A percentile compares a stretch with the other conserved stretches of the same genome.
Conservation (phyloP, 2,888 invertebrate species). For the Rhingia campestris region DNA sequence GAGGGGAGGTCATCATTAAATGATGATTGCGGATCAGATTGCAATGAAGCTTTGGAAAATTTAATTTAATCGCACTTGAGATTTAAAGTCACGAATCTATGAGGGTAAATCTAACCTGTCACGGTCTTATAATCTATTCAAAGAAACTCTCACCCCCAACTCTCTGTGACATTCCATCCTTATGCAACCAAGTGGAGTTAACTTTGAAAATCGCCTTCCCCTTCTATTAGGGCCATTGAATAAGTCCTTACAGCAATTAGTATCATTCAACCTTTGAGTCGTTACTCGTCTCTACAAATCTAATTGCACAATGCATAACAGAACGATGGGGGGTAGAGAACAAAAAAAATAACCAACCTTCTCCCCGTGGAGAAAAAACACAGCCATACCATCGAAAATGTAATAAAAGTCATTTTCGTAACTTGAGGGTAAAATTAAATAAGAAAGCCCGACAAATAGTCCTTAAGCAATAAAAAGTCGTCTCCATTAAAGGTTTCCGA, state of each 20-base stretch:
- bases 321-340: neutral
- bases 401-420: constrained; percentile 71
- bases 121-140: too few relatives aligned
- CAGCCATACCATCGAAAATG: constrained; percentile 40
- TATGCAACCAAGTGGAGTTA: constrained; percentile 52
- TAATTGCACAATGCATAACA: constrained; percentile 40
- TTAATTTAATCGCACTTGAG: too few relatives aligned
- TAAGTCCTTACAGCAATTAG: constrained; percentile 70
- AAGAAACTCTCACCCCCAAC: too few relatives aligned
- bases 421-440: constrained; percentile 68
- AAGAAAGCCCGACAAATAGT: constrained; percentile 68
- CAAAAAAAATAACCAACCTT: constrained; percentile 4
- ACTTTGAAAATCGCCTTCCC: constrained; percentile 30
- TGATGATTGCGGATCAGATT: too few relatives aligned
- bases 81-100: too few relatives aligned
- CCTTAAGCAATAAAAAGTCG: constrained; percentile 62
- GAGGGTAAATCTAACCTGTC: too few relatives aligned
- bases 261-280: constrained; percentile 48
- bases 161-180: too few relatives aligned
- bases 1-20: too few relatives aligned
- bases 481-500: constrained; percentile 61
- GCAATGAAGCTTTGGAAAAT: too few relatives aligned
- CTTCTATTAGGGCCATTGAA: constrained; percentile 20
- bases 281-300: neutral
- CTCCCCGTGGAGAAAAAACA: constrained; percentile 17